Evolutionary conservation across 2,797 vertebrate genomes (phyloP).

Genomic region (Myotis daubentonii): DNA sequence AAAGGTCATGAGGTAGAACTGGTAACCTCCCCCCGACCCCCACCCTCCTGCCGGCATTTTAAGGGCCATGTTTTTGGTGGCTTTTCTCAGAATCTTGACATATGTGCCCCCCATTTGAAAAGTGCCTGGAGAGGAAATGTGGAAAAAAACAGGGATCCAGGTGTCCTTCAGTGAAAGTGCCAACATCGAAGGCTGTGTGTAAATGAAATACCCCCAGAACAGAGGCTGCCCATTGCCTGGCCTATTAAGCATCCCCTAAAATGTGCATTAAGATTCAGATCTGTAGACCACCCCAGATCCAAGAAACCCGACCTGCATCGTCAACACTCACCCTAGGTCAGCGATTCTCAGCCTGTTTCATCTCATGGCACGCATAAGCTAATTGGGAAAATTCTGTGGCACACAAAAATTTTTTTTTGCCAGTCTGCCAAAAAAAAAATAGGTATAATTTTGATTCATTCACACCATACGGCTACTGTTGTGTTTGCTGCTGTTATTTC

Average conservation of each 20-base stretch:
- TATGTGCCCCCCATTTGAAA: neutral
- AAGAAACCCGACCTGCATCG: neutral
- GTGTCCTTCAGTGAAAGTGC: neutral
- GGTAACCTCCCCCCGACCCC: neutral
- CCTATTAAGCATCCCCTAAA: neutral
- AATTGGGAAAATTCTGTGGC: neutral
- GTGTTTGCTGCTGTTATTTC: too few relatives aligned
- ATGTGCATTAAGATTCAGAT: neutral
- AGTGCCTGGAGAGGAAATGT: neutral
- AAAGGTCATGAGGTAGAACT: neutral
- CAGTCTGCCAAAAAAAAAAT: neutral
- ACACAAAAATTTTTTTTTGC: neutral
- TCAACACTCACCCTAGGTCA: neutral
- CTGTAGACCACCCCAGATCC: neutral
- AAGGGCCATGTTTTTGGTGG: neutral
- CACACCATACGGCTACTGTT: neutral
- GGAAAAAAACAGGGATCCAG: neutral
- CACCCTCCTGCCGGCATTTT: neutral
- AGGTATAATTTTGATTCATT: neutral
- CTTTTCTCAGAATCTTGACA: constrained; percentile 11
- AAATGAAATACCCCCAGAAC: neutral
- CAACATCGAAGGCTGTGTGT: neutral
- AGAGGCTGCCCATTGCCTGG: neutral
- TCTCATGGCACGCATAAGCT: neutral
- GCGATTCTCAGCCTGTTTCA: neutral